Conservation (phyloP, 2,888 invertebrate species). For the Thumatha senex region DNA sequence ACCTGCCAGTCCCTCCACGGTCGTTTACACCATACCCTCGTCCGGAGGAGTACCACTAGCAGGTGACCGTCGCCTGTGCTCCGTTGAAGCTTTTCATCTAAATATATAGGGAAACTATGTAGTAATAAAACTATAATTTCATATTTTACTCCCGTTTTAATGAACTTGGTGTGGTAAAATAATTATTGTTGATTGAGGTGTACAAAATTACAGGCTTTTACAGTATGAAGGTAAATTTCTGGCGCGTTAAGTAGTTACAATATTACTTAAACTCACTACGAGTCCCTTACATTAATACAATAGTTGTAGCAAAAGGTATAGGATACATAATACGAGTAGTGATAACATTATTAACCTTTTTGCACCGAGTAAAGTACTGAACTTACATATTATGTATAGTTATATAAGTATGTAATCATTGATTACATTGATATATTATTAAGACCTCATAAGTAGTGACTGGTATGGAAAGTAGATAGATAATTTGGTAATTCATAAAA, state of each 20-base stretch:
- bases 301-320: conserved; percentile 55
- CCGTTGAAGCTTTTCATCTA: too few species aligned
- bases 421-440: conserved; percentile 44
- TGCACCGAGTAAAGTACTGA: conserved; percentile 63
- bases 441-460: conserved; percentile 37
- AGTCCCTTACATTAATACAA: conserved; percentile 58
- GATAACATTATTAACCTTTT: conserved; percentile 69
- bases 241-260: conserved; percentile 58
- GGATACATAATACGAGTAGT: conserved; percentile 49
- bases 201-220: conserved; percentile 81
- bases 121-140: conserved; percentile 55
- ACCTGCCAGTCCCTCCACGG: too few species aligned
- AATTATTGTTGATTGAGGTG: conserved; percentile 71
- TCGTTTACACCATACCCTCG: too few species aligned
- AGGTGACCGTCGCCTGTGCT: too few species aligned
- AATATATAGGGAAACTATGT: too few species aligned
- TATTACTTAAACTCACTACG: conserved; percentile 48
- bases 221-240: conserved; percentile 66
- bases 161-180: conserved; percentile 76
- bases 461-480: conserved; percentile 33
- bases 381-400: conserved; percentile 46
- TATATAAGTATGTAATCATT: conserved; percentile 22
- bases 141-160: conserved; percentile 67
- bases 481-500: conserved; percentile 37
- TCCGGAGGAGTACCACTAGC: too few species aligned